phyloP scores from a whole-genome alignment of 2,113 vertebrate genomes.

The Halcyon senegalensis region DNA sequence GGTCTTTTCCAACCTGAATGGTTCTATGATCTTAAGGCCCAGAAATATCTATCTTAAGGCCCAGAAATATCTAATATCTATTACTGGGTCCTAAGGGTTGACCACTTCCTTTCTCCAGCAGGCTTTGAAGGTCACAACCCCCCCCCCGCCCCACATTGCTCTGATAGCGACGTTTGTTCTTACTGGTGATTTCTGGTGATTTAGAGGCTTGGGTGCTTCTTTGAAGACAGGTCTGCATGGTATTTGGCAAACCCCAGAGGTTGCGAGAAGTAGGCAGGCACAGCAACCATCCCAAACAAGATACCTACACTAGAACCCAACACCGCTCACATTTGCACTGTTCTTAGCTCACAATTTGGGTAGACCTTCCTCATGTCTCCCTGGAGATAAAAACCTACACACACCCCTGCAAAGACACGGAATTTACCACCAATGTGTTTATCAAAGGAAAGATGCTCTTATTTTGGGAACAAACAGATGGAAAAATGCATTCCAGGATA shows the following conservation, averaged over 20 bases:
- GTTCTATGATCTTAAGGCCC: neutral
- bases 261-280: neutral
- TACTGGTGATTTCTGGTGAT: neutral
- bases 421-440: neutral
- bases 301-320: neutral
- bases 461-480: slow-evolving; percentile 7
- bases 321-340: rapidly evolving
- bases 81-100: neutral
- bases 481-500: neutral
- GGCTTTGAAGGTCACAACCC: neutral
- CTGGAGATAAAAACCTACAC: neutral
- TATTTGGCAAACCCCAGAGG: neutral
- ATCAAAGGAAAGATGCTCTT: slow-evolving; percentile 5
- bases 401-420: neutral
- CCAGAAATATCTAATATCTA: neutral
- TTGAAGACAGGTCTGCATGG: neutral
- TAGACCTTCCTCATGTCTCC: neutral
- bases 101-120: neutral
- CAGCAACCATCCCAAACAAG: neutral
- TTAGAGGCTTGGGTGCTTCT: neutral
- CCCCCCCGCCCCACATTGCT: neutral
- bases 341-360: neutral
- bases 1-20: too few relatives aligned
- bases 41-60: neutral
- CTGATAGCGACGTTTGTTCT: neutral